Evolutionary conservation across 1,140 invertebrate species (phyloP).

Genomic region (Drosophila murphyi): DNA sequence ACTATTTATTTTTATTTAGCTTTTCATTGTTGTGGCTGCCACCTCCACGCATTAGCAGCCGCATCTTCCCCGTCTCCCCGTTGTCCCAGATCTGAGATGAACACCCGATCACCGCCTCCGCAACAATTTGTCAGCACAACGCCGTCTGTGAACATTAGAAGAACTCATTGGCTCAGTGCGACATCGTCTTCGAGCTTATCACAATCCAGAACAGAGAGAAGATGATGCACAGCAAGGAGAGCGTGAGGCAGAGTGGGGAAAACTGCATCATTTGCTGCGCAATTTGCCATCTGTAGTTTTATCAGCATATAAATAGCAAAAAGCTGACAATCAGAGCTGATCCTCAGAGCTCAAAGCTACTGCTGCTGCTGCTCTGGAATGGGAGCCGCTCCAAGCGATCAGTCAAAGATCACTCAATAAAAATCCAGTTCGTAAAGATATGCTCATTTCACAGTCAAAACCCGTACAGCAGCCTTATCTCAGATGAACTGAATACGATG

Average conservation of each 20-base stretch:
- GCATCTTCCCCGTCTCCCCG: neutral
- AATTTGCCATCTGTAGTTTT: constrained; percentile 34
- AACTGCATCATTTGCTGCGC: constrained; percentile 41
- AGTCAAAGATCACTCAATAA: too few species aligned
- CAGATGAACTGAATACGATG: too few species aligned
- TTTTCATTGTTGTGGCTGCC: constrained; percentile 50
- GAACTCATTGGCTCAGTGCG: constrained; percentile 18
- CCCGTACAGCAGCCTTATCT: too few species aligned
- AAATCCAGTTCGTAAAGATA: too few species aligned
- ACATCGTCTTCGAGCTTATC: constrained; percentile 19
- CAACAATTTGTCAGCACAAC: constrained; percentile 46
- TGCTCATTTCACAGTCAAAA: too few species aligned
- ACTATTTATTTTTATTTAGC: constrained; percentile 60
- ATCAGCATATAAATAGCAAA: constrained; percentile 28
- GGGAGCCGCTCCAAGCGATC: neutral
- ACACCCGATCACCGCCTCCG: constrained; percentile 18
- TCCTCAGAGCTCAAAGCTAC: neutral
- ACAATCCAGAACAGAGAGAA: constrained; percentile 7
- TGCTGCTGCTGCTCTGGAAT: neutral
- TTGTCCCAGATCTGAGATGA: neutral
- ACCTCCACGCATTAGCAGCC: constrained; percentile 28
- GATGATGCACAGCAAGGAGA: constrained; percentile 6
- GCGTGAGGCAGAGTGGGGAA: neutral
- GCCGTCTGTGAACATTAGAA: constrained; percentile 35
- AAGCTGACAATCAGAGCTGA: neutral